Percentiles rank a stretch among this genome's conserved stretches.
phyloP scores from a whole-genome alignment of 2,113 vertebrate genomes.

The Aythya baeri region DNA sequence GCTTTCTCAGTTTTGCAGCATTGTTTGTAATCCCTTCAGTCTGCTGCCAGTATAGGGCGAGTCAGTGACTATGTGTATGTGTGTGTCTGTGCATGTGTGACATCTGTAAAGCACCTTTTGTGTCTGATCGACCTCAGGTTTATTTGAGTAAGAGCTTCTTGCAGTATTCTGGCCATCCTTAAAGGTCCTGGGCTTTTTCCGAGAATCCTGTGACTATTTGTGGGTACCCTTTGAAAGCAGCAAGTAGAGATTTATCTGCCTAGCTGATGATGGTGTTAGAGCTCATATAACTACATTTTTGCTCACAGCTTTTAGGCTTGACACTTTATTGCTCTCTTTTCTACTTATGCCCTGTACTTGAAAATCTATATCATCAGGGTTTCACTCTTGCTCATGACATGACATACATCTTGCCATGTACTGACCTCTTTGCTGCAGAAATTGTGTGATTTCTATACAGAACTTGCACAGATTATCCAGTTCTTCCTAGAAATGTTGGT shows the following conservation, averaged over 20 bases:
- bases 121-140: neutral
- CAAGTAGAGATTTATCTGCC: neutral
- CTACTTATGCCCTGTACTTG: neutral
- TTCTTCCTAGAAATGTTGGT: neutral
- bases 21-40: neutral
- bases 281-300: neutral
- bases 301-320: conserved; percentile 2
- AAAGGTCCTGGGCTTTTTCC: neutral
- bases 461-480: neutral
- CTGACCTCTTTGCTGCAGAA: neutral
- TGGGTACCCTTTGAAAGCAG: neutral
- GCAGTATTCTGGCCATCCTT: neutral
- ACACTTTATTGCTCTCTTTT: neutral
- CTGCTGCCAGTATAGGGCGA: neutral
- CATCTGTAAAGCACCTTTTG: neutral
- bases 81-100: neutral
- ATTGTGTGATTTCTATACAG: neutral
- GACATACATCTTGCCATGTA: neutral
- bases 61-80: no score
- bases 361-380: neutral
- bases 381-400: neutral
- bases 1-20: neutral
- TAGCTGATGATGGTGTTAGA: neutral
- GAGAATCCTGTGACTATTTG: neutral
- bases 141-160: neutral